Percentiles rank a stretch among this genome's conserved stretches.
Evolutionary conservation across 2,113 vertebrate species (phyloP).

Genomic region (Xiphorhynchus elegans): DNA sequence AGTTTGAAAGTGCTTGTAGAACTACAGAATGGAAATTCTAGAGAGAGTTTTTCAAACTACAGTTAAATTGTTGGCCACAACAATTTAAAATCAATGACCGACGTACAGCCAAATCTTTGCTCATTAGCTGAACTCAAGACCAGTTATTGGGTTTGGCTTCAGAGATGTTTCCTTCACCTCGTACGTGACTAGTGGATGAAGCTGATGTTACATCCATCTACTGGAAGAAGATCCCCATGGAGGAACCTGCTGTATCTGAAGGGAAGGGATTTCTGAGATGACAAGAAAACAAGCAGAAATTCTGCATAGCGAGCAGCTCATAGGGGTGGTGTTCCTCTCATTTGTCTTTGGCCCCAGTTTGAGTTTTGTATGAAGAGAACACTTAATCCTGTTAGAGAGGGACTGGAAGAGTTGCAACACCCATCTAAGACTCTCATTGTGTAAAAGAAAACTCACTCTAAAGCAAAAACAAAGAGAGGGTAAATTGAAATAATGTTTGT

Average conservation of each 20-base stretch:
- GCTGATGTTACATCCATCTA: neutral
- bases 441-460: neutral
- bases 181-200: neutral
- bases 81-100: neutral
- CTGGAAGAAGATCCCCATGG: neutral
- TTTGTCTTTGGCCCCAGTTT: neutral
- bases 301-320: neutral
- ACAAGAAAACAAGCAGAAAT: neutral
- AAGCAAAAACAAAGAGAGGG: neutral
- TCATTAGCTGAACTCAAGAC: neutral
- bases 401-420: neutral
- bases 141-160: neutral
- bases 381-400: constrained; percentile 42
- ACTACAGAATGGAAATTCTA: neutral
- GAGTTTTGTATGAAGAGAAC: neutral
- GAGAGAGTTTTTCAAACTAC: neutral
- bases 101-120: neutral
- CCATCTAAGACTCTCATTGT: neutral
- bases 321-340: neutral
- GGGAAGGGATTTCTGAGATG: neutral
- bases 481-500: neutral
- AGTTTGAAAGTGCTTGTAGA: neutral
- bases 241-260: neutral
- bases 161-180: neutral
- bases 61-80: neutral